Evolutionary conservation across 2,888 invertebrate genomes (phyloP), one percentile per base, ranked within the genome.

Genomic region (Tanytarsus gracilentus): DNA sequence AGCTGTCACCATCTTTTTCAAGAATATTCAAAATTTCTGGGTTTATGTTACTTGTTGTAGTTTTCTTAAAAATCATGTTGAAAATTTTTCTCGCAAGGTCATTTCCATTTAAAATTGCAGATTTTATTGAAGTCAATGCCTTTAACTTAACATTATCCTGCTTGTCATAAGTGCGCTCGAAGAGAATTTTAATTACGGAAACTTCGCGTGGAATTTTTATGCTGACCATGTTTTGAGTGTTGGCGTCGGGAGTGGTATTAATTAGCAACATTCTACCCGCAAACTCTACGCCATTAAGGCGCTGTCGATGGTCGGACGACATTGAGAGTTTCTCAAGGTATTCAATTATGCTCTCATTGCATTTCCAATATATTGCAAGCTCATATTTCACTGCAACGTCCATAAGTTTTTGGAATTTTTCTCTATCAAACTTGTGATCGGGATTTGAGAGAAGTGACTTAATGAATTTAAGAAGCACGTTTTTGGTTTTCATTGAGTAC

Each of bases 381-480:
- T 60, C 60, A 50, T 60, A 60, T 26, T 60, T 60, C 25, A 50
- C 60, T 11, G 60, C 60, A 3, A 50, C 39, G 33, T 60, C 50
- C 3, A 50, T 21, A 11, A 60, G 60, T 25, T 50, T 50, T 14
- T 16, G 49, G 9, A 50, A 60, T 18, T 60, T 36, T 14, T 60
- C 50, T 50, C 26, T 30, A 7, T 60, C 50, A 25, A 30, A 60
- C 8, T 50, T 60, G 11, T 48, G 58, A 4, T 49, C 50, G 1
- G 29, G 60, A 33, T 60, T 60, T 30, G 60, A 60, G 7, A 60
- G 14, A 4, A 60, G 25, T 8, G 60, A 60, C 30, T 60, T 60
- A 4, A 60, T 36, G 11, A 60, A 60, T 21, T 50, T 60, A 11
- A 50, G 7, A 4, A 60, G n/a, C 2, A 60, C 25, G n/a, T 60